phyloP scores from a whole-genome alignment of 2,113 vertebrate species.

The Nothobranchius kuhntae region DNA sequence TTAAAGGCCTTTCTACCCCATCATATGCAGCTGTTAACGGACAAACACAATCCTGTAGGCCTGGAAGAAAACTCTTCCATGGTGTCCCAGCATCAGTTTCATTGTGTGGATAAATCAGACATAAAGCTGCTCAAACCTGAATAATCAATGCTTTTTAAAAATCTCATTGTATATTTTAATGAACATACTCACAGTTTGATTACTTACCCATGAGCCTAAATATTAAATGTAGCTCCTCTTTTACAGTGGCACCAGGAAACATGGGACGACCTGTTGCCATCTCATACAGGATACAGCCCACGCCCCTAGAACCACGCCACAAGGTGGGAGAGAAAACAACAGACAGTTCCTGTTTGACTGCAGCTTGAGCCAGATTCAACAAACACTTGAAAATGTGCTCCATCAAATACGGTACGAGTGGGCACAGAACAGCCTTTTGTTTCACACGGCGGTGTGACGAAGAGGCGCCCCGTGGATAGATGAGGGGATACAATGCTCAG shows the following conservation, averaged over 20 bases:
- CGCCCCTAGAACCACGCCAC: conserved; percentile 82
- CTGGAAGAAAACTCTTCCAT: no score
- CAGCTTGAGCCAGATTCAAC: background rate
- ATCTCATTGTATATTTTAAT: background rate
- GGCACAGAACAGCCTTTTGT: conserved; percentile 39
- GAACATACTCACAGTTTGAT: background rate
- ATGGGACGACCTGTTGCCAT: conserved; percentile 94
- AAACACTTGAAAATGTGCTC: conserved; percentile 15
- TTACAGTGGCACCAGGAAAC: conserved; percentile 95
- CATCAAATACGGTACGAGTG: conserved; percentile 22
- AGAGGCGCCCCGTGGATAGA: conserved; percentile 28
- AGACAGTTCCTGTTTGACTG: background rate
- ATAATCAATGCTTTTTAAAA: no score
- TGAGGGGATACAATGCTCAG: conserved; percentile 6
- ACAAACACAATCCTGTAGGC: no score
- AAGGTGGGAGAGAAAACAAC: background rate
- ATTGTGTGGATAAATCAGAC: no score
- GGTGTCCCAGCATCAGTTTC: no score
- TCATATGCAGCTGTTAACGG: no score
- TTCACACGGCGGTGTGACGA: background rate
- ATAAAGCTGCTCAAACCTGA: no score
- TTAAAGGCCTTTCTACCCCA: no score
- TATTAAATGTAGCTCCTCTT: conserved; percentile 93
- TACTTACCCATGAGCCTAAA: conserved; percentile 84
- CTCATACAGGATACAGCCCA: conserved; percentile 94